Evolutionary conservation across 2,113 vertebrate genomes (phyloP).

Genomic region (Tylochromis polylepis): DNA sequence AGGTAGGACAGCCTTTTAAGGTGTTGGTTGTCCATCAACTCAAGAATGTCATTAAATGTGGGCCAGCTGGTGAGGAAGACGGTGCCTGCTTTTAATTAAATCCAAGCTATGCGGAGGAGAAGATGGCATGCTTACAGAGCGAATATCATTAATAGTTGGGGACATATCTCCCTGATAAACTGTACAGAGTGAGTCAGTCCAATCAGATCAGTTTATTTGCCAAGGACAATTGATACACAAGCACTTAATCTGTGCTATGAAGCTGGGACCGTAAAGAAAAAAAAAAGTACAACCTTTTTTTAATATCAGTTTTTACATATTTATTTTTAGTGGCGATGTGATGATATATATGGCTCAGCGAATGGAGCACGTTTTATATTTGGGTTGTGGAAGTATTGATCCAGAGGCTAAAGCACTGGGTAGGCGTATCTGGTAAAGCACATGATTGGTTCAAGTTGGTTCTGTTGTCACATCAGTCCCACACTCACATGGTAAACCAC

Average conservation of each 20-base stretch:
- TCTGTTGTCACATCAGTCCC: neutral
- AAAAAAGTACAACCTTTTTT: neutral
- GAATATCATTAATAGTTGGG: neutral
- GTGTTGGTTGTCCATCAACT: conserved; percentile 14
- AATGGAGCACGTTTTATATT: neutral
- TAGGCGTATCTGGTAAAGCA: neutral
- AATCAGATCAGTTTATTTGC: neutral
- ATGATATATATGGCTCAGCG: neutral
- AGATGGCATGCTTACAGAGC: neutral
- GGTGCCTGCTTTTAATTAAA: conserved; percentile 31
- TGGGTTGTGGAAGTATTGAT: neutral
- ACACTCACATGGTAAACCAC: neutral
- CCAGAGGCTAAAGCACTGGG: neutral
- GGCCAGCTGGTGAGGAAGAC: conserved; percentile 8
- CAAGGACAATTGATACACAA: neutral
- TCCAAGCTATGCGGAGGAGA: neutral
- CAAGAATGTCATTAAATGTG: conserved; percentile 21
- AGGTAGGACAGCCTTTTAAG: conserved; percentile 17
- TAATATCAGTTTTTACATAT: neutral
- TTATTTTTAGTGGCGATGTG: neutral
- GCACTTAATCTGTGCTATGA: neutral
- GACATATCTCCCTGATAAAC: conserved; percentile 22
- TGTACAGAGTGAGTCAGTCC: neutral
- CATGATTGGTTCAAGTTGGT: neutral
- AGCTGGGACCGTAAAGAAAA: neutral